A percentile compares a stretch with the other conserved stretches of the same genome.
Conservation (phyloP, 2,888 invertebrate species). For the Patella pellucida region DNA sequence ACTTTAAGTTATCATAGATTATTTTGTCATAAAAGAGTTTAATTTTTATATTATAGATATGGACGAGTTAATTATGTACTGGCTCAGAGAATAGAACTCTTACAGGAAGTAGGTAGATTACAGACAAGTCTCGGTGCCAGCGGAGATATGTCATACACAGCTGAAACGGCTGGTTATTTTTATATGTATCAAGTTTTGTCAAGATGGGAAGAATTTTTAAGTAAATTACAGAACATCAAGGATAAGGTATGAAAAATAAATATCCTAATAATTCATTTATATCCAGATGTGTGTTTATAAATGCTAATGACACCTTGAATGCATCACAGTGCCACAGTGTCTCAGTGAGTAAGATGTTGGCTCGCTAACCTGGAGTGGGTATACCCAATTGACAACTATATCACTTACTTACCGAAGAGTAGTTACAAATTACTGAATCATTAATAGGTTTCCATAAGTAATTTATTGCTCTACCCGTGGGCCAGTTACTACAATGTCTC, state of each 20-base stretch:
- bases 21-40: neutral
- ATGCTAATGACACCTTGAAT: too few species aligned
- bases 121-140: slow-evolving; percentile 84
- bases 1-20: neutral
- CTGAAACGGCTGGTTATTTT: slow-evolving; percentile 98
- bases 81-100: slow-evolving; percentile 89
- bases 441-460: too few species aligned
- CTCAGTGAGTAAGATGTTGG: too few species aligned
- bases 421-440: too few species aligned
- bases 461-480: too few species aligned
- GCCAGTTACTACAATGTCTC: too few species aligned
- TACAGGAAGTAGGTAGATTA: slow-evolving; percentile 88
- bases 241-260: slow-evolving; percentile 46
- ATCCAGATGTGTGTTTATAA: neutral
- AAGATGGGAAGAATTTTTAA: slow-evolving; percentile 90
- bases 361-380: too few species aligned
- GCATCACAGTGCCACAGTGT: too few species aligned
- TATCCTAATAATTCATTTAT: neutral
- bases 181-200: slow-evolving; percentile 93
- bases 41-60: slow-evolving; percentile 76
- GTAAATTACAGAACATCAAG: slow-evolving; percentile 75
- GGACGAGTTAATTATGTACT: slow-evolving; percentile 98
- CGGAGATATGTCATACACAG: slow-evolving; percentile 81
- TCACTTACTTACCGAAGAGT: too few species aligned
- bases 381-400: too few species aligned